phyloP scores from a whole-genome alignment of 2,888 invertebrate genomes.

The Pyrgus malvae region DNA sequence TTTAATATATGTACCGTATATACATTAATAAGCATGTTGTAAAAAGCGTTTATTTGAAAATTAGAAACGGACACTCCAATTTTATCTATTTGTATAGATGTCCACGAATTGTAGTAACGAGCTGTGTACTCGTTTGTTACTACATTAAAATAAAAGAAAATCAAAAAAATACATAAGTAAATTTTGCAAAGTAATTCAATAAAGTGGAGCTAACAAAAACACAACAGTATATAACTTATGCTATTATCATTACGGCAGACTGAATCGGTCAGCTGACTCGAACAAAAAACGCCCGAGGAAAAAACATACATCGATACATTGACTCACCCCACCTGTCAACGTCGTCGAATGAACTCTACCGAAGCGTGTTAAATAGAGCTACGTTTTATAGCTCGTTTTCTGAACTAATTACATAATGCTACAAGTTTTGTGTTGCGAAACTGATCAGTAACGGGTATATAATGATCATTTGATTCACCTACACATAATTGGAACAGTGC shows the following conservation, averaged over 20 bases:
- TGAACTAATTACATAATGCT: slow-evolving; percentile 10
- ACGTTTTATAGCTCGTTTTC: slow-evolving; percentile 4
- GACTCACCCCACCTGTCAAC: slow-evolving; percentile 28
- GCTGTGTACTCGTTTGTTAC: too few relatives aligned
- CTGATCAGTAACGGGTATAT: too few relatives aligned
- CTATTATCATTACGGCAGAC: slow-evolving; percentile 26
- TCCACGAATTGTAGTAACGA: too few relatives aligned
- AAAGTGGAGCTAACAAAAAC: slow-evolving; percentile 1
- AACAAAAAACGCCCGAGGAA: slow-evolving; percentile 23
- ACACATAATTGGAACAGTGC: background rate
- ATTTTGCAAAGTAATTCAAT: slow-evolving; percentile 5
- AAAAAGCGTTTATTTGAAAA: too few relatives aligned
- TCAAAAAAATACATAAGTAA: too few relatives aligned
- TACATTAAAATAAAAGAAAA: too few relatives aligned
- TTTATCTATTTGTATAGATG: too few relatives aligned
- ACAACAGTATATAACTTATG: slow-evolving; percentile 4
- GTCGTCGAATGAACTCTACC: slow-evolving; percentile 27
- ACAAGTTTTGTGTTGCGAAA: background rate
- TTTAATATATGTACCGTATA: too few relatives aligned
- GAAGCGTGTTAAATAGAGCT: slow-evolving; percentile 8
- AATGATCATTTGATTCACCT: background rate
- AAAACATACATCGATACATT: slow-evolving; percentile 25
- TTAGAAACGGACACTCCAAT: too few relatives aligned
- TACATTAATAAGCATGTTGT: too few relatives aligned
- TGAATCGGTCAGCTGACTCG: slow-evolving; percentile 26